Base-by-base conservation (phyloP, 2,797 vertebrate species). In the Pangasius mekongensis region DNA sequence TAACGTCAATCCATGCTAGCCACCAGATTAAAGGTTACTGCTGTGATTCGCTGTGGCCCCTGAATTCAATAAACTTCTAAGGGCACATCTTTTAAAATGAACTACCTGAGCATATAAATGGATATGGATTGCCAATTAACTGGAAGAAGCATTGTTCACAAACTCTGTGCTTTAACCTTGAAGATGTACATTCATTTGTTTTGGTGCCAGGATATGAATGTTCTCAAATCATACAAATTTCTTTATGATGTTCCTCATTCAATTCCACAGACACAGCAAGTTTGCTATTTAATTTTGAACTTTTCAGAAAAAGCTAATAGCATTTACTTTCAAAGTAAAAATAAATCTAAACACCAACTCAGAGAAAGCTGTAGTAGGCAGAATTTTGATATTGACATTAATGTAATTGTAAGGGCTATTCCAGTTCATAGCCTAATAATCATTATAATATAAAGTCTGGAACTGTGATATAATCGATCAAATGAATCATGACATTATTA, bases 81-180 rank as follows among this genome's bases (percentile, higher is more conserved):
- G 69, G 43, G 74, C 66, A 24, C 39, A 85, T 49, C 73, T 86
- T 85, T 80, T 76, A 80, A 83, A 87, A 84, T 60, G 56, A 71
- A 78, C 52, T 73, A 36, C 39, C 6, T 83, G n/a, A 27, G 56
- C 49, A 89, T 33, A 89, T 82, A 82, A 86, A 89, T 58, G 67
- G 27, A 83, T 67, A 77, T 89, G 77, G 74, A 74, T 86, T 89
- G 54, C 64, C 84, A 82, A n/a, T 86, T 89, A 86, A 86, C 54
- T 36, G 87, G 76, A 71, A 80, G 27, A 36, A 33, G 73, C 18
- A 80, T 85, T 85, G 49, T 80, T 88, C 74, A 49, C 87, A 85
- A 60, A 85, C n/a, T 71, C 20, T 64, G 67, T 88, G 81, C 58
- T 30, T 64, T 81, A 62, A 86, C 69, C 69, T 64, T 87, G 69